Percentiles rank a stretch among this genome's conserved stretches.
Conservation (phyloP, 2,888 invertebrate species). For the Dynastes grantii region DNA sequence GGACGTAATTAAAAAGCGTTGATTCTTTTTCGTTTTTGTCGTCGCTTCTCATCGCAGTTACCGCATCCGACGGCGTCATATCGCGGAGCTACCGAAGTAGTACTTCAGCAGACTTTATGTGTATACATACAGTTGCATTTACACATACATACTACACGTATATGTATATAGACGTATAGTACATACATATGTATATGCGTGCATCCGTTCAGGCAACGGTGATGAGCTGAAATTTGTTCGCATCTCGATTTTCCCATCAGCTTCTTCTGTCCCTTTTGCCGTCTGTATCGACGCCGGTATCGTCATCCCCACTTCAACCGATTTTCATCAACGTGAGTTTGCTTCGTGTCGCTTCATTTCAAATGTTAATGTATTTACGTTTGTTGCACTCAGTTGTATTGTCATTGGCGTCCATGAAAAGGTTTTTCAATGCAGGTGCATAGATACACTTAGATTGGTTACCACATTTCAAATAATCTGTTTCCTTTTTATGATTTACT, state of each 20-base stretch:
- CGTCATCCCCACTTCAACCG: background rate
- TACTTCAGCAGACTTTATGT: constrained; percentile 11
- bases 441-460: no score
- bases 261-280: constrained; percentile 19
- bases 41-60: constrained; percentile 14
- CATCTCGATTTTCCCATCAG: constrained; percentile 24
- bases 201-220: constrained; percentile 2
- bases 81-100: constrained; percentile 16
- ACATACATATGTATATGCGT: background rate
- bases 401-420: background rate
- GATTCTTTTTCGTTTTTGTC: constrained; percentile 23
- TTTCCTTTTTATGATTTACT: no score
- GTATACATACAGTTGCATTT: background rate
- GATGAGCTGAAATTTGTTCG: constrained; percentile 6
- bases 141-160: background rate
- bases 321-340: background rate
- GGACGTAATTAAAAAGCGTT: constrained; percentile 32
- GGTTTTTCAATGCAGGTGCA: no score
- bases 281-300: background rate
- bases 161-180: no score
- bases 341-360: constrained; percentile 53
- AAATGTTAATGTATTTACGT: constrained; percentile 56
- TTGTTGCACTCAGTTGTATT: constrained; percentile 10
- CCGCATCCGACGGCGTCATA: background rate
- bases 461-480: no score